phyloP scores from a whole-genome alignment of 2,797 vertebrate genomes.

The Hemitrygon akajei region DNA sequence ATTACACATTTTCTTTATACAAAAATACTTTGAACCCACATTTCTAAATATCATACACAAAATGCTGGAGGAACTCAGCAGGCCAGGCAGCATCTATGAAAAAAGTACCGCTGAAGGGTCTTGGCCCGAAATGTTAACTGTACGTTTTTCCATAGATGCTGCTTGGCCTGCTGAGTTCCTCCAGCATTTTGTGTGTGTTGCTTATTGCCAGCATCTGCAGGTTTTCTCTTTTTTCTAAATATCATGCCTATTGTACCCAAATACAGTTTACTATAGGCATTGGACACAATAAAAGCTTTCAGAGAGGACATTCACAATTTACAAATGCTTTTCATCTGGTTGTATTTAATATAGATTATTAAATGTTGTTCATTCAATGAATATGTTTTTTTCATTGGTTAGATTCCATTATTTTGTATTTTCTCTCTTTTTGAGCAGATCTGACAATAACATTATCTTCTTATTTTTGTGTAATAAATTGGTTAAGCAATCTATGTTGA shows the following conservation, averaged over 20 bases:
- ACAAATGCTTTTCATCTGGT: neutral
- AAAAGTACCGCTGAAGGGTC: no score
- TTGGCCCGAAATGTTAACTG: no score
- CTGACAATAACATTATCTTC: neutral
- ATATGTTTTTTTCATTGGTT: neutral
- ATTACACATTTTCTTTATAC: neutral
- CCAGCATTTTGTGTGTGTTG: no score
- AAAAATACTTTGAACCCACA: neutral
- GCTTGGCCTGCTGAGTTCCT: no score
- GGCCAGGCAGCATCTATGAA: no score
- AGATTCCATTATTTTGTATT: neutral
- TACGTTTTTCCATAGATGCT: no score
- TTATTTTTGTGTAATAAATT: neutral
- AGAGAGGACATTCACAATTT: neutral
- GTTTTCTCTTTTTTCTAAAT: neutral
- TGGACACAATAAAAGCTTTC: neutral
- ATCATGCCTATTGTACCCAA: neutral
- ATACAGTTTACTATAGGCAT: no score
- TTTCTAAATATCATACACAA: neutral
- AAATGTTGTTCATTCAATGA: neutral
- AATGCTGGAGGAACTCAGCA: no score
- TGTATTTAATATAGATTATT: neutral
- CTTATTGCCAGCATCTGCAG: no score
- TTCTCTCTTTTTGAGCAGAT: conserved; percentile 5
- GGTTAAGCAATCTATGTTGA: conserved; percentile 24